Evolutionary conservation across 2,797 vertebrate species (phyloP).

Genomic region (Myotis pilosus): DNA sequence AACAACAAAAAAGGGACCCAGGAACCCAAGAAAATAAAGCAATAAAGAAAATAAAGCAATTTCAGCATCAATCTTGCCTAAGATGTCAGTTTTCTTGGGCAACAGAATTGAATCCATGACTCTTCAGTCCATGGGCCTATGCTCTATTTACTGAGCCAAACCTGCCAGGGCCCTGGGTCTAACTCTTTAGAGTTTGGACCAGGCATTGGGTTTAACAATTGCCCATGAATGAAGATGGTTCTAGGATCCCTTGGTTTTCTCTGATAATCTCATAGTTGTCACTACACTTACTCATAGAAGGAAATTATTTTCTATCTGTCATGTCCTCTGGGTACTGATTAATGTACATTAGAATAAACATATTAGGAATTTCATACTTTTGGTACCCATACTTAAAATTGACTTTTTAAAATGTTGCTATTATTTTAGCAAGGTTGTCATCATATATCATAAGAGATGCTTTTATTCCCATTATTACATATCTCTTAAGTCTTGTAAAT

Average conservation of each 20-base stretch:
- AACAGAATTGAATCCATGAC: no score
- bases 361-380: not conserved
- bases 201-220: not conserved
- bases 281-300: not conserved
- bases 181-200: not conserved
- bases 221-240: not conserved
- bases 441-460: not conserved
- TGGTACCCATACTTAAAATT: not conserved
- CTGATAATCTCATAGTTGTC: not conserved
- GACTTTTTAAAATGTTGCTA: not conserved
- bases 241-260: not conserved
- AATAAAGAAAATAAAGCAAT: no score
- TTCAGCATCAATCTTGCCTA: no score
- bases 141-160: no score
- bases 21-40: not conserved
- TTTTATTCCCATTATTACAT: not conserved
- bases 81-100: no score
- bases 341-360: not conserved
- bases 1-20: no score
- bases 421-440: not conserved
- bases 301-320: not conserved
- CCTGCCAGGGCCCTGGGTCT: not conserved
- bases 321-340: not conserved
- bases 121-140: no score
- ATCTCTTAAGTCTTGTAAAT: not conserved